Conservation (phyloP, 2,113 vertebrate species). For the Dissostichus mawsoni region DNA sequence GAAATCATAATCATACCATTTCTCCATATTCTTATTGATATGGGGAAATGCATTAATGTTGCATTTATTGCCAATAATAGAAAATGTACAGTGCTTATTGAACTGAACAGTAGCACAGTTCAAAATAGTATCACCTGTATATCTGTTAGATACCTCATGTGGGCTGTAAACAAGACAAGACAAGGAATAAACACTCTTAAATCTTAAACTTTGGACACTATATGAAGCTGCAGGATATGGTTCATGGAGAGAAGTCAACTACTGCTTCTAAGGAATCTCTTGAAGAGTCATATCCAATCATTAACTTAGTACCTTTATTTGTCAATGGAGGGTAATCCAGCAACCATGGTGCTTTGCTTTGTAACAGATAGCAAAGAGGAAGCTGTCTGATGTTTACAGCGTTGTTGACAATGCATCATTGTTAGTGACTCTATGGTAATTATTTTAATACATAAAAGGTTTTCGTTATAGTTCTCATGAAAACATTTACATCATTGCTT, state of each 20-base stretch:
- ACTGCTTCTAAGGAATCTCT: neutral
- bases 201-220: too few relatives aligned
- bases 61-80: neutral
- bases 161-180: too few relatives aligned
- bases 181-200: neutral
- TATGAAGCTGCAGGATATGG: too few relatives aligned
- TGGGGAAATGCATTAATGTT: neutral
- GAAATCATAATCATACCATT: too few relatives aligned
- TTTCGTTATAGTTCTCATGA: neutral
- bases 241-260: neutral
- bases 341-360: too few relatives aligned
- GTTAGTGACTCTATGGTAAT: neutral
- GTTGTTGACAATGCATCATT: too few relatives aligned
- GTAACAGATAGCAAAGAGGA: too few relatives aligned
- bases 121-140: neutral
- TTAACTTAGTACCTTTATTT: too few relatives aligned
- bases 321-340: too few relatives aligned
- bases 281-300: too few relatives aligned
- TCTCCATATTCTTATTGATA: too few relatives aligned
- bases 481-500: neutral
- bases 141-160: neutral
- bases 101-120: neutral
- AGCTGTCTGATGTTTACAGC: too few relatives aligned
- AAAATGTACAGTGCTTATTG: neutral
- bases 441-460: neutral